Base-by-base conservation (phyloP, 2,888 invertebrate genomes). In the Chromoteleia sp. region DNA sequence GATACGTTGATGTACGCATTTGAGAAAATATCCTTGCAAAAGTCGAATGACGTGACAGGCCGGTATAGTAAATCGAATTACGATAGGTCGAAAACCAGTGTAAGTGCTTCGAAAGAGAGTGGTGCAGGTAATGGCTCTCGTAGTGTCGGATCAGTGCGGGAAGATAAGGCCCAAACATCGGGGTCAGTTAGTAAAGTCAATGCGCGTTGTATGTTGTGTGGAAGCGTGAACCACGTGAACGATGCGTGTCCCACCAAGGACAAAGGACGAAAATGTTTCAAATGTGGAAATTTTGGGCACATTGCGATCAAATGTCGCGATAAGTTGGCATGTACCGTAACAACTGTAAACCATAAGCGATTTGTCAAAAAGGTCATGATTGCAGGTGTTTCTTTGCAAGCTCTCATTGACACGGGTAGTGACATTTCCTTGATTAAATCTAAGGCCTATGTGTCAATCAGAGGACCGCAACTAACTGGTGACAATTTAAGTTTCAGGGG, bases 191-290 rank as follows among this genome's bases (percentile, higher is more conserved):
- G 15, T 4, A 10, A 0, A n/a, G 1, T n/a, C 1, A 50, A 15
- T 50, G 25, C 1, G 14, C 25, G 29, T 10, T 50, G 50, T 29
- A n/a, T 5, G 1, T 12, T 21, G 29, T 50, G 50, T n/a, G 50
- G 50, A 7, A n/a, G 14, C 1, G 12, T 1, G 3, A n/a, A 8
- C n/a, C 50, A 50, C 8, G 12, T 1, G 4, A 29, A 25, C n/a
- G 8, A n/a, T 29, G 25, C 12, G 14, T 50, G 50, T 50, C 50
- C 50, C 1, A 50, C 50, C 6, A 29, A 29, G 8, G 50, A 50
- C 6, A 25, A 29, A 8, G 50, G 50, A 14, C 29, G 45, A 4
- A 45, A 45, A 45, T 45, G 33, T 8, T 33, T 43, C 8, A 43
- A 14, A 43, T 43, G 43, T 15, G 14, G 43, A 1, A 12, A 43